A percentile compares a stretch with the other conserved stretches of the same genome.
These are phyloP conservation scores for Mythimna lalbum DNA, from an alignment of 2,888 invertebrate species.

Conservation along the genomic window DNA sequence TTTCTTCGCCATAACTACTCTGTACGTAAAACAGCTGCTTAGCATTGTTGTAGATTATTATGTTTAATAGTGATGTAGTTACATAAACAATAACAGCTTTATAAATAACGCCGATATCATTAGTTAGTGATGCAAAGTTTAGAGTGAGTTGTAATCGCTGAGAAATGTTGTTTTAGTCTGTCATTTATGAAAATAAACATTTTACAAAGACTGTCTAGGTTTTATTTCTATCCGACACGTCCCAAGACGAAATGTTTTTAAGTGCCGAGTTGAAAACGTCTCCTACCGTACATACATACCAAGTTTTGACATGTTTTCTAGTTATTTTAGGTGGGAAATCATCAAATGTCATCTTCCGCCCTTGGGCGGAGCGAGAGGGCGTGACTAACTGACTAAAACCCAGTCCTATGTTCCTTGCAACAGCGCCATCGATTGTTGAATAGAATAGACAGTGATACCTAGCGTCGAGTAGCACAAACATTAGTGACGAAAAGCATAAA, in stretches of 20 bases:
- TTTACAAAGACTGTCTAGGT: slow-evolving; percentile 74
- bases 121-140: slow-evolving; percentile 73
- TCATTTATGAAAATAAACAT: slow-evolving; percentile 85
- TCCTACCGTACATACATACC: too few species aligned
- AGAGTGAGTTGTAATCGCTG: slow-evolving; percentile 81
- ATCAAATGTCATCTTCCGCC: too few species aligned
- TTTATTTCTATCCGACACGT: slow-evolving; percentile 20
- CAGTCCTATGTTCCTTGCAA: too few species aligned
- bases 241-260: too few species aligned
- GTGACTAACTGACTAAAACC: too few species aligned
- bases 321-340: too few species aligned
- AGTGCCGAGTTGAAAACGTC: too few species aligned
- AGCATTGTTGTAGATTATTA: slow-evolving; percentile 61
- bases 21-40: slow-evolving; percentile 58
- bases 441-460: slow-evolving; percentile 64
- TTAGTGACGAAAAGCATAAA: not conserved
- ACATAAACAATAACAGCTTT: slow-evolving; percentile 71
- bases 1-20: slow-evolving; percentile 57
- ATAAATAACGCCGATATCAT: slow-evolving; percentile 78
- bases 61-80: slow-evolving; percentile 61
- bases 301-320: too few species aligned
- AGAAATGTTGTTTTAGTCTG: slow-evolving; percentile 84
- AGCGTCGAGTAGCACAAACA: slow-evolving; percentile 56
- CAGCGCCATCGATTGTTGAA: slow-evolving; percentile 64
- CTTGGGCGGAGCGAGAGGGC: too few species aligned